Percentiles rank a stretch among this genome's conserved stretches.
phyloP scores from a whole-genome alignment of 1,140 invertebrate genomes.

The Bombus consobrinus region DNA sequence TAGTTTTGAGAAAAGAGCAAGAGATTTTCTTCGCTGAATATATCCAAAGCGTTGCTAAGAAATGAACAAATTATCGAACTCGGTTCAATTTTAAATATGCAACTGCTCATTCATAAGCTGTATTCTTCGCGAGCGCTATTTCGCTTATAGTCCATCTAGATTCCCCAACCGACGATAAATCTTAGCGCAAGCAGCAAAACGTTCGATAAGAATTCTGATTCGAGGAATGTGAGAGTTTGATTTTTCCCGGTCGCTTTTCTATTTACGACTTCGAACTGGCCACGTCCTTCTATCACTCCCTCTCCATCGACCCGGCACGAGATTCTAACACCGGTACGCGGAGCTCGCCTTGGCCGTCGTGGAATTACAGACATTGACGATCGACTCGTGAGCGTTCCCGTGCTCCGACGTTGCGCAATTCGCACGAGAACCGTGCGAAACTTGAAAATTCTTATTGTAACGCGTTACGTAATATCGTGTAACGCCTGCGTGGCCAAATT shows the following conservation, averaged over 20 bases:
- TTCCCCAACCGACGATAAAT: neutral
- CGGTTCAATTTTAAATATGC: neutral
- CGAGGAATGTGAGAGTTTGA: conserved; percentile 20
- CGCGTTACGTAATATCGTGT: conserved; percentile 27
- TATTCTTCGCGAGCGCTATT: neutral
- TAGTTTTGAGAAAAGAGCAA: too few species aligned
- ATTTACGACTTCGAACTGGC: conserved; percentile 40
- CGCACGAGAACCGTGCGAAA: conserved; percentile 51
- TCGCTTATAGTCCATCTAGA: neutral
- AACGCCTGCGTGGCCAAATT: conserved; percentile 33
- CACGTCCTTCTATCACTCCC: conserved; percentile 51
- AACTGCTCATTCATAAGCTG: neutral
- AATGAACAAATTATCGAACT: neutral
- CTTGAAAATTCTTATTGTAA: conserved; percentile 55
- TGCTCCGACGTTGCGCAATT: conserved; percentile 52
- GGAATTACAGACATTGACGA: conserved; percentile 49
- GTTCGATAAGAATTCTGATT: conserved; percentile 19
- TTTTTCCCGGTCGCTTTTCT: conserved; percentile 44
- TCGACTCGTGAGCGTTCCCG: neutral
- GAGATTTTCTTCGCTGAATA: too few species aligned
- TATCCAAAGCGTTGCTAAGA: neutral
- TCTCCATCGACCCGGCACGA: neutral
- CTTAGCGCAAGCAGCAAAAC: neutral
- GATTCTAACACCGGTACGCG: conserved; percentile 50
- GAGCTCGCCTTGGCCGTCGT: conserved; percentile 63